Evolutionary conservation across 1,140 invertebrate species (phyloP).

Genomic region (Drosophila grimshawi): DNA sequence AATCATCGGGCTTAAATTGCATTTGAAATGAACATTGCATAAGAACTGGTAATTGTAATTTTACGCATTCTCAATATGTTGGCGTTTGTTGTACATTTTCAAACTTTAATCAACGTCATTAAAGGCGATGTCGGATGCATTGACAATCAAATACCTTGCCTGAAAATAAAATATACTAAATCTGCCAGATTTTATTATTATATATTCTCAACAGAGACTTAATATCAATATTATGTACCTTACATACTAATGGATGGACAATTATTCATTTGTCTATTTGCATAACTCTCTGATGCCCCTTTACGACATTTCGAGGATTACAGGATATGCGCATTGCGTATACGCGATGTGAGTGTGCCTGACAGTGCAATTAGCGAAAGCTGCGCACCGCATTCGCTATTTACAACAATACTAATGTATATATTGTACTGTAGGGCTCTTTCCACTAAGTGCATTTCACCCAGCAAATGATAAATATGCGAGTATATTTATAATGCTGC

Average conservation of each 20-base stretch:
- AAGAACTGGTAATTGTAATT: conserved; percentile 29
- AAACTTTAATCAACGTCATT: conserved; percentile 11
- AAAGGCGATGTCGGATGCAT: not conserved
- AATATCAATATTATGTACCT: not conserved
- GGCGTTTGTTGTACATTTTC: conserved; percentile 10
- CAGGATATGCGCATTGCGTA: conserved; percentile 42
- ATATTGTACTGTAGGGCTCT: conserved; percentile 7
- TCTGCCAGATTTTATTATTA: not conserved
- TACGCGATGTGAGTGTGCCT: conserved; percentile 39
- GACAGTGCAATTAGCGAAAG: conserved; percentile 64
- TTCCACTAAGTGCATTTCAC: conserved; percentile 13
- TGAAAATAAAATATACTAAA: not conserved
- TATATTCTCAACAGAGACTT: not conserved
- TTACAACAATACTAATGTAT: conserved; percentile 57
- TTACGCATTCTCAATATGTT: conserved; percentile 14
- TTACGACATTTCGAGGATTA: not conserved
- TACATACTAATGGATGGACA: not conserved
- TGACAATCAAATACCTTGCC: not conserved
- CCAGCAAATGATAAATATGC: conserved; percentile 30
- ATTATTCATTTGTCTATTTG: not conserved
- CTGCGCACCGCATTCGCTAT: conserved; percentile 53
- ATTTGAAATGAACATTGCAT: conserved; percentile 8
- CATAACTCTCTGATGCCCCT: conserved; percentile 15
- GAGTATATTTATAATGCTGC: conserved; percentile 56
- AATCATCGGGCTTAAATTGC: conserved; percentile 3